Percentiles rank a stretch among this genome's conserved stretches.
phyloP scores from a whole-genome alignment of 2,113 vertebrate species.

The Marcusenius ussheri region DNA sequence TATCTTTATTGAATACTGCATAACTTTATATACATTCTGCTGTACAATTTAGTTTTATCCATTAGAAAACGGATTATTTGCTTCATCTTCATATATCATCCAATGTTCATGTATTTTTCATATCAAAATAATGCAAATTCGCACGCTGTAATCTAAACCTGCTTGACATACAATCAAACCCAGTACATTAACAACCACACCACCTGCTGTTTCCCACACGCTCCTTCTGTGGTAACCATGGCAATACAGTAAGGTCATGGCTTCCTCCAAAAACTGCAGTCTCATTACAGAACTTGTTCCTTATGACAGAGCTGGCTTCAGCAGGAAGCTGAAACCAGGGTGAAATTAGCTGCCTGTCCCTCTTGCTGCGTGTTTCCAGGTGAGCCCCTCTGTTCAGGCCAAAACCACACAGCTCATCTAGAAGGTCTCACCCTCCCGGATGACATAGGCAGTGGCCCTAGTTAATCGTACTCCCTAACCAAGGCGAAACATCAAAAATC shows the following conservation, averaged over 20 bases:
- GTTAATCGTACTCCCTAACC: not conserved
- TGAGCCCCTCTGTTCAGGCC: not conserved
- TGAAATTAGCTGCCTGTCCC: not conserved
- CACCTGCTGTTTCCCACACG: not conserved
- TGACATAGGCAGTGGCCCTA: too few species aligned
- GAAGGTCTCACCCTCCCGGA: not conserved
- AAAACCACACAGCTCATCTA: not conserved
- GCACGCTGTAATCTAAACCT: not conserved
- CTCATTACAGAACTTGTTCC: not conserved
- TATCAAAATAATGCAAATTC: not conserved
- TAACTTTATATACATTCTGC: not conserved
- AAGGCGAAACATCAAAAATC: not conserved
- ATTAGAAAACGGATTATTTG: not conserved
- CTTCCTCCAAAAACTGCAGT: not conserved
- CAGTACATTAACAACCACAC: not conserved
- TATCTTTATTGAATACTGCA: not conserved
- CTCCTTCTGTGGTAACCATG: not conserved
- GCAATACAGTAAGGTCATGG: not conserved
- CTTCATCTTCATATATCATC: not conserved
- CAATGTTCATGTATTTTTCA: not conserved
- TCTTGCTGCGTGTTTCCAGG: not conserved
- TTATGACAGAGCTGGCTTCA: not conserved
- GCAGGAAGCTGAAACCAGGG: not conserved
- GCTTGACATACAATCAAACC: slow-evolving; percentile 3
- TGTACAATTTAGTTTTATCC: not conserved